Evolutionary conservation across 92 coral and sea anemone species (phyloP), one percentile per base, ranked within the genome.

Genomic region (Porites cylindrica): DNA sequence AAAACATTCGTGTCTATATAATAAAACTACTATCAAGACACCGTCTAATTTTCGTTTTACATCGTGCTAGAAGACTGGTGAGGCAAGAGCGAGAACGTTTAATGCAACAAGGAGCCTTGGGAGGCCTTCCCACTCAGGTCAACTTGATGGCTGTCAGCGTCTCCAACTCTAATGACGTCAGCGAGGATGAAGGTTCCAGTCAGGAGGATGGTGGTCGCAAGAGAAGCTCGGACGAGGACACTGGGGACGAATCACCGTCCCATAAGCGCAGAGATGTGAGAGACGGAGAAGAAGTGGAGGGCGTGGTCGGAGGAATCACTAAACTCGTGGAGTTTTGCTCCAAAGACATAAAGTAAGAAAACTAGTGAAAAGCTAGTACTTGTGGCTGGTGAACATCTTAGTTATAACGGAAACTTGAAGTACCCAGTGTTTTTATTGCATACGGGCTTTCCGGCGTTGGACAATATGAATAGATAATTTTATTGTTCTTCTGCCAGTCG

Each of bases 281-380:
- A 64, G 93, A 91, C 72, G 95, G 91, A 47, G 94, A 89, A 21
- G 98, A 95, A 66, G 90, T 85, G 1, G 96, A 94, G 76, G 95
- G 96, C 20, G 88, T 76, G 32, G 92, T 86, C 69, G 95, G 98
- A 20, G 99, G 99, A 24, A 97, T 97, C 70, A 95, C 97, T 66
- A 97, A 97, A 93, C 95, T 97, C 50, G 99, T 97, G 81, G 99
- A 97, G 82, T 97, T 97, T 83, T 97, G 99, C 89, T 97, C 99
- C 26, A 97, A 97, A 83, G 99, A 94, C 70, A 97, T 97, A 87
- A 97, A 95, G 99, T 97, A 93, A 88, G 99, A 74, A 65, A 51
- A 21, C 61, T 56, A 8, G 16, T 56, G 61, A 56, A 56, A 56
- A 2, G 16, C 61, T 56, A 24, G 20, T 54, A 7, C 21, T 8